These are phyloP conservation scores for Pygocentrus nattereri DNA, from an alignment of 2,797 vertebrate species.

Conservation along the genomic window DNA sequence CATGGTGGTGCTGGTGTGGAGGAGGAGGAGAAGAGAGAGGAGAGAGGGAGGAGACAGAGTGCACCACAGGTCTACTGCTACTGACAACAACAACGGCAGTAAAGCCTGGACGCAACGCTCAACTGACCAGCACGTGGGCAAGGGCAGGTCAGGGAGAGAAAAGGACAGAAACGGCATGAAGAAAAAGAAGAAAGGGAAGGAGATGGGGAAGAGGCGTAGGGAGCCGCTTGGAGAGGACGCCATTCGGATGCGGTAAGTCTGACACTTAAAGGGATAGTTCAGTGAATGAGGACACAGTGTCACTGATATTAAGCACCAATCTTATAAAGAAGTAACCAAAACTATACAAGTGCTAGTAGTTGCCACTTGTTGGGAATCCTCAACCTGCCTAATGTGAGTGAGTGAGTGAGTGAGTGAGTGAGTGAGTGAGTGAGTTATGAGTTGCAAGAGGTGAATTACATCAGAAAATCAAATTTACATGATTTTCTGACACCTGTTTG, in stretches of 20 bases:
- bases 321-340: too few species aligned
- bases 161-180: slow-evolving; percentile 70
- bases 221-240: slow-evolving; percentile 91
- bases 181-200: slow-evolving; percentile 80
- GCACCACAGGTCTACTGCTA: slow-evolving; percentile 66
- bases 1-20: slow-evolving; percentile 76
- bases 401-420: too few species aligned
- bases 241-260: slow-evolving; percentile 85
- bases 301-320: too few species aligned
- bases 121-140: slow-evolving; percentile 59
- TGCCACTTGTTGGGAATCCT: too few species aligned
- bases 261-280: neutral
- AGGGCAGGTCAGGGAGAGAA: slow-evolving; percentile 70
- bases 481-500: too few species aligned
- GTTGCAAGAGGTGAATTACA: too few species aligned
- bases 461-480: too few species aligned
- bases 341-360: too few species aligned
- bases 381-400: too few species aligned
- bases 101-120: slow-evolving; percentile 65
- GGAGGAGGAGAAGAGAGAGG: slow-evolving; percentile 69
- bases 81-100: slow-evolving; percentile 55
- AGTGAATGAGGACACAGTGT: too few species aligned
- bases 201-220: slow-evolving; percentile 79
- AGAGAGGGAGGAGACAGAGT: slow-evolving; percentile 58
- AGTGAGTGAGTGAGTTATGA: too few species aligned